These are phyloP conservation scores for Polia nebulosa DNA, from an alignment of 2,888 invertebrate species.

Conservation along the genomic window DNA sequence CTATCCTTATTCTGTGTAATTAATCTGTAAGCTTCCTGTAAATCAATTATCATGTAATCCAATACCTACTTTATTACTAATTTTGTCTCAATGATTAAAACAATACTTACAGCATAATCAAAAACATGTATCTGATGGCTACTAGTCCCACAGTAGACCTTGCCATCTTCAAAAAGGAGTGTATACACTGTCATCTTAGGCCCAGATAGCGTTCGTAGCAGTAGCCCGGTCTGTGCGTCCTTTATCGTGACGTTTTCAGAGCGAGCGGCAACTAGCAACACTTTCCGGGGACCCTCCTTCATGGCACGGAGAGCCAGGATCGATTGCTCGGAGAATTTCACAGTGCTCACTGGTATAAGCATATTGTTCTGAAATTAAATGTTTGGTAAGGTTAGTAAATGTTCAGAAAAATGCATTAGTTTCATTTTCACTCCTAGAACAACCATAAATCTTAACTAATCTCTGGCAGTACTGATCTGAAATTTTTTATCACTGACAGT, in stretches of 20 bases:
- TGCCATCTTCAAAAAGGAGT: constrained; percentile 92
- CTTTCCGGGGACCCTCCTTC: constrained; percentile 93
- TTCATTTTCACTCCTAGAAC: background rate
- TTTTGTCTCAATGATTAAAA: background rate
- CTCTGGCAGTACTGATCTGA: too few relatives aligned
- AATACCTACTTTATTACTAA: too few relatives aligned
- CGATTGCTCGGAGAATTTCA: constrained; percentile 92
- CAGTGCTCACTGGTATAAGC: constrained; percentile 88
- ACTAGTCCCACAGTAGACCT: constrained; percentile 95
- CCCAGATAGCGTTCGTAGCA: constrained; percentile 92
- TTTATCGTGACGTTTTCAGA: constrained; percentile 93
- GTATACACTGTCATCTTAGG: constrained; percentile 93
- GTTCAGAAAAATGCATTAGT: background rate
- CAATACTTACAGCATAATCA: constrained; percentile 93
- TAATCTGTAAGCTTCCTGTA: too few relatives aligned
- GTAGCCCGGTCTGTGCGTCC: constrained; percentile 93
- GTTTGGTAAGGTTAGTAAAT: background rate
- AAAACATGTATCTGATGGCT: constrained; percentile 93
- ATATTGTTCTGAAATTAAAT: constrained; percentile 87
- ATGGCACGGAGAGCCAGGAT: constrained; percentile 93
- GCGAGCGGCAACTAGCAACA: constrained; percentile 93
- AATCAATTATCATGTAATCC: too few relatives aligned
- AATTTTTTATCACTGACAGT: too few relatives aligned
- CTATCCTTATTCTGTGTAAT: too few relatives aligned
- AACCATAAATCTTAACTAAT: too few relatives aligned